Conservation (phyloP, 1,140 invertebrate genomes). For the Camponotus pennsylvanicus region DNA sequence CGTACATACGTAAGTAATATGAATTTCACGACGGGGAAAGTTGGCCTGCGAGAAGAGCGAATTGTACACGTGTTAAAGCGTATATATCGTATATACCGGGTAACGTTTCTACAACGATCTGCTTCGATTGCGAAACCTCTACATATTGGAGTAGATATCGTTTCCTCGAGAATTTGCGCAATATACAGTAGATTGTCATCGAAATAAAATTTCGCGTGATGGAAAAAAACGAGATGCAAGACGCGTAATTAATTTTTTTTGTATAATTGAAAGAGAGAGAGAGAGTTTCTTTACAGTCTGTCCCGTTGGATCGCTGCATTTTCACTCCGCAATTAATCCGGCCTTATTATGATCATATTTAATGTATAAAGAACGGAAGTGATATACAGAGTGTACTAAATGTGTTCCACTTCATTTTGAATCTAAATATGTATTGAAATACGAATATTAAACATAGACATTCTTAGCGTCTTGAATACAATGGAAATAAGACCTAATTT, state of each 20-base stretch:
- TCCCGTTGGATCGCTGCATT: not conserved
- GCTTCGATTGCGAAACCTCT: constrained; percentile 48
- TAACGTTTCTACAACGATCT: constrained; percentile 16
- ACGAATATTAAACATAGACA: not conserved
- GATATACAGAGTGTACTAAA: not conserved
- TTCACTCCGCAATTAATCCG: not conserved
- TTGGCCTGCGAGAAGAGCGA: constrained; percentile 45
- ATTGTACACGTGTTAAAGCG: not conserved
- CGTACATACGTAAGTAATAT: constrained; percentile 39
- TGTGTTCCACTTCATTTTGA: not conserved
- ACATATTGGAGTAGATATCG: constrained; percentile 46
- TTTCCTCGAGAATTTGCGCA: constrained; percentile 45
- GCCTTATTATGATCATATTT: not conserved
- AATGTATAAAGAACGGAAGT: not conserved
- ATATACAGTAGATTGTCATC: constrained; percentile 33
- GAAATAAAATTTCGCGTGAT: constrained; percentile 31
- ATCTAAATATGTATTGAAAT: constrained; percentile 27
- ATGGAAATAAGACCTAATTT: constrained; percentile 1
- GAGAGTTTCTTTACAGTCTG: not conserved
- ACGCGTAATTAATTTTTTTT: constrained; percentile 4
- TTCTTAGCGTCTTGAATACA: not conserved
- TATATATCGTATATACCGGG: constrained; percentile 16
- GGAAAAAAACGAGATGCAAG: not conserved
- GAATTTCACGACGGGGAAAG: constrained; percentile 61
- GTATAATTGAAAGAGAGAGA: not conserved